Base-by-base conservation (phyloP, 2,797 vertebrate genomes). In the Eulemur rubriventer region DNA sequence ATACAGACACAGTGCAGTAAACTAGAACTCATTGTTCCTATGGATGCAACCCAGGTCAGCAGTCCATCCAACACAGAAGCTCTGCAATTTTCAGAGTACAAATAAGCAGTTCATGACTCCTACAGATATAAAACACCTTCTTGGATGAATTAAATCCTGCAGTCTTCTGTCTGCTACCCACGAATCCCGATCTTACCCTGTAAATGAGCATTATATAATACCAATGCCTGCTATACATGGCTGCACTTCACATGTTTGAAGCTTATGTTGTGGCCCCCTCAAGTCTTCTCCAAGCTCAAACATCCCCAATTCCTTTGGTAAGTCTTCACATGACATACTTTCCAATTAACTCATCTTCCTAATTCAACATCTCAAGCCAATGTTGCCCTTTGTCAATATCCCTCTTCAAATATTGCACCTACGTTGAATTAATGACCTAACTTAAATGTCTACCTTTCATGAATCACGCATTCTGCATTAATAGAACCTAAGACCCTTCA, bases 261-360 rank as follows among this genome's bases (percentile, higher is more conserved):
- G 20, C 38, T 95, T 22, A 76, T 46, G 55, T 48, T 4, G 0
- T 67, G 6, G 17, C 33, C 52, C 7, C 20, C 10, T 48, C 48
- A 67, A 16, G 10, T 81, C 59, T 70, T 76, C 46, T 59, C 6
- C 26, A 67, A 90, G 35, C 7, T 94, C 69, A 75, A 65, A 48
- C 7, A 78, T 13, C 28, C 41, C 26, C 35, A 92, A 13, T 72
- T 84, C 67, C 91, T 89, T 65, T 61, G 35, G 65, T 33, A 52
- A 91, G 41, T 83, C 52, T 22, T 93, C 57, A 83, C 41, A 26
- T 46, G 65, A 87, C 8, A 88, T 38, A 86, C 65, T 83, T 91
- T 30, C 24, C 43, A 80, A 86, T 86, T 13, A 94, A 61, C 70
- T 76, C 35, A 89, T 72, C 92, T 93, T 88, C 35, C 48, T 93